Evolutionary conservation across 2,888 invertebrate genomes (phyloP).

Genomic region (Acanthosepion pharaonis): DNA sequence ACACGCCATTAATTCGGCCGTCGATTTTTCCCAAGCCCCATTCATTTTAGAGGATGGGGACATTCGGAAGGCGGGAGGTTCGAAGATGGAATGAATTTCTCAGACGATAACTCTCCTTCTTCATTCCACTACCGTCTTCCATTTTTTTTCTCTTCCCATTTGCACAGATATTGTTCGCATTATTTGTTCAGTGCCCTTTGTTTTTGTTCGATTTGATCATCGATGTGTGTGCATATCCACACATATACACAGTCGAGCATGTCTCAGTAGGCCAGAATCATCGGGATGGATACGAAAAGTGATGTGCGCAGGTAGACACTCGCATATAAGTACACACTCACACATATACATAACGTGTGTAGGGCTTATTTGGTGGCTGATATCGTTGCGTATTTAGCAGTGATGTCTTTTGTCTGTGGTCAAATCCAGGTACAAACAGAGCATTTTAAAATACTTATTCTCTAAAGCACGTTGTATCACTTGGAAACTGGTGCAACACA

Average conservation of each 20-base stretch:
- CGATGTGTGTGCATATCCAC: neutral
- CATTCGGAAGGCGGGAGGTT: neutral
- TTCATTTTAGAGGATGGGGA: neutral
- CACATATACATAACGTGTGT: neutral
- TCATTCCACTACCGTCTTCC: neutral
- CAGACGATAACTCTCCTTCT: neutral
- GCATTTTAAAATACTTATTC: too few relatives aligned
- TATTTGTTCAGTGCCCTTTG: neutral
- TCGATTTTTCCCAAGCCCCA: neutral
- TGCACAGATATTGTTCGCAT: neutral
- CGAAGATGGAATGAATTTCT: neutral
- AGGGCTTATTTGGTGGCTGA: neutral
- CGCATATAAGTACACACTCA: neutral
- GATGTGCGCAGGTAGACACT: neutral
- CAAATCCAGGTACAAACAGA: too few relatives aligned
- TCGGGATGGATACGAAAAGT: neutral
- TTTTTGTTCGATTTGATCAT: slow-evolving; percentile 17
- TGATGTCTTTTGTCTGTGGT: too few relatives aligned
- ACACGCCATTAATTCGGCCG: neutral
- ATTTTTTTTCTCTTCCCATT: neutral
- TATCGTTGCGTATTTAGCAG: too few relatives aligned
- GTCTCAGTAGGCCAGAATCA: too few relatives aligned
- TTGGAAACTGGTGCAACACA: too few relatives aligned
- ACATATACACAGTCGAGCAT: neutral
- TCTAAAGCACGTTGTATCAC: too few relatives aligned